phyloP scores from a whole-genome alignment of 2,888 invertebrate genomes.

The Athrips mouffetella region DNA sequence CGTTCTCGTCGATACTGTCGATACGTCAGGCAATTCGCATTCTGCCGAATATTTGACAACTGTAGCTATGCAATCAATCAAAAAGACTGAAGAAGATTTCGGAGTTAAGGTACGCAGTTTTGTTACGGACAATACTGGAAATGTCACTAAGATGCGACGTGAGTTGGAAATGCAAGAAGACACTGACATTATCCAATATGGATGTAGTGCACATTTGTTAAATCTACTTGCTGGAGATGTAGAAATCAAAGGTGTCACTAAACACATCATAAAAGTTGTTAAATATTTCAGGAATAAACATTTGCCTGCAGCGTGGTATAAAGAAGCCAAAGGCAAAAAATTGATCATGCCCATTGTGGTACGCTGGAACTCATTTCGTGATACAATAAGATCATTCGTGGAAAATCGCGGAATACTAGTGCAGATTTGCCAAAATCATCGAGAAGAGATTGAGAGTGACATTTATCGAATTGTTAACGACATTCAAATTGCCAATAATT shows the following conservation, averaged over 20 bases:
- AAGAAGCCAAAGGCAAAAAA: slow-evolving; percentile 21
- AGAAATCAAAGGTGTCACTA: slow-evolving; percentile 21
- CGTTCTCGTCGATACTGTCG: too few relatives aligned
- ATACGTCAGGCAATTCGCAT: slow-evolving; percentile 9
- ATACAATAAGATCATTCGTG: slow-evolving; percentile 19
- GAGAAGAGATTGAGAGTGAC: slow-evolving; percentile 20
- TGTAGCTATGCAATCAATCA: slow-evolving; percentile 8
- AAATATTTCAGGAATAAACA: slow-evolving; percentile 28
- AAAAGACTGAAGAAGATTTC: slow-evolving; percentile 6
- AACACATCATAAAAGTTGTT: slow-evolving; percentile 21
- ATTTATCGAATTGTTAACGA: slow-evolving; percentile 20
- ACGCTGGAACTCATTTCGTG: slow-evolving; percentile 23
- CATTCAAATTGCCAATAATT: slow-evolving; percentile 15
- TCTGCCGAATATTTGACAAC: slow-evolving; percentile 7
- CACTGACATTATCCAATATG: slow-evolving; percentile 17
- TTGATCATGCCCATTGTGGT: slow-evolving; percentile 22
- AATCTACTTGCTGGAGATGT: slow-evolving; percentile 24
- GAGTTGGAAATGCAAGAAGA: slow-evolving; percentile 10
- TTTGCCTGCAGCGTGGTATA: slow-evolving; percentile 23
- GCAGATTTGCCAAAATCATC: slow-evolving; percentile 20
- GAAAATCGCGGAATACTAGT: slow-evolving; percentile 21
- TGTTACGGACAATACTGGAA: slow-evolving; percentile 16
- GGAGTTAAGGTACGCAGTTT: slow-evolving; percentile 11
- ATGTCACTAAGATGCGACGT: slow-evolving; percentile 12
- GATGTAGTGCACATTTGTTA: slow-evolving; percentile 18